Base-by-base conservation (phyloP, 2,113 vertebrate genomes). In the Jacana jacana region DNA sequence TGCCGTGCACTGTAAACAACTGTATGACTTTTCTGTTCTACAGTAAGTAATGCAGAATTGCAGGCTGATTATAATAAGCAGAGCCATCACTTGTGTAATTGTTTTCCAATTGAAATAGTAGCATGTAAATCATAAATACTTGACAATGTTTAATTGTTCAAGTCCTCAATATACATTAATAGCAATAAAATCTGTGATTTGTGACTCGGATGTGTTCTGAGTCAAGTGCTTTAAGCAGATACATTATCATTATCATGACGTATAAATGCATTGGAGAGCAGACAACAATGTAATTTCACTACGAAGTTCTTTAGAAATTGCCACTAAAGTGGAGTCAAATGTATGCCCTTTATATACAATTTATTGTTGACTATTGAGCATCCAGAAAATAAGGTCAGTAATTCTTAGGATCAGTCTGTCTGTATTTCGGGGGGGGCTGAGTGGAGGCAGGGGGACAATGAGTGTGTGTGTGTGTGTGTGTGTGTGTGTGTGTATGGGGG, bases 161-260 rank as follows among this genome's bases (percentile, higher is more conserved):
- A 88, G 80, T 96, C 75, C 68, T 88, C 81, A 35, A 86, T 93
- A 94, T 93, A 90, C 86, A 46, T 91, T 95, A 91, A 94, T 90
- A 94, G 92, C 85, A 93, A 89, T 95, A 91, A 96, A 96, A 95
- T 93, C 83, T 88, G 55, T 93, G 93, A 89, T 96, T 96, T 97
- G 95, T 95, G 95, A 85, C 97, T 97, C 92, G 35, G 71, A 76
- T 94, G 73, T 95, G 86, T 94, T 96, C 93, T 58, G 91, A 96
- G 94, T 94, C 96, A 96, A 97, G 97, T 95, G 96, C 92, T 98
- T 96, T 96, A 95, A 96, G 86, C 92, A 92, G 96, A 96, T 96
- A 86, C 92, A 93, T 97, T 97, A 95, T 92, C 81, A 69, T 96
- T 97, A 94, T 91, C 77, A 3, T 97, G 91, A 96, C 75, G 64